These are phyloP conservation scores for Chromis chromis DNA, from an alignment of 2,797 vertebrate genomes.

Conservation along the genomic window DNA sequence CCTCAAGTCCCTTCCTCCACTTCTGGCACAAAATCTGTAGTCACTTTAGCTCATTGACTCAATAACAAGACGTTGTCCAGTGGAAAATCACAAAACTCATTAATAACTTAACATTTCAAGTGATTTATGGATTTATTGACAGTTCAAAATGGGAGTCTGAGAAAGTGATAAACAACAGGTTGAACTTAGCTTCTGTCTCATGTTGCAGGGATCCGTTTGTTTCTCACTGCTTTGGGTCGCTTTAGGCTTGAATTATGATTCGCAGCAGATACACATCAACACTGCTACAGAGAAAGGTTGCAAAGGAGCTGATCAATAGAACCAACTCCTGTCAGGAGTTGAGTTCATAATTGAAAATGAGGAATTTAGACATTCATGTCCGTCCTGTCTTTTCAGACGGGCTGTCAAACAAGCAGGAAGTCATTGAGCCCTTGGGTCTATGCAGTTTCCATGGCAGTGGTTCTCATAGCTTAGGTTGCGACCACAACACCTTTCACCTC, in stretches of 20 bases:
- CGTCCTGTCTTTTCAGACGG: conserved; percentile 8
- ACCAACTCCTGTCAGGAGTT: not conserved
- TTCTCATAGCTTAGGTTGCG: conserved; percentile 48
- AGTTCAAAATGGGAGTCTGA: conserved; percentile 1
- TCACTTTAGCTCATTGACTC: conserved; percentile 8
- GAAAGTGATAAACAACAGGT: not conserved
- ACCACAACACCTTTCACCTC: conserved; percentile 62
- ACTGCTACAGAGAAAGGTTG: rapidly evolving
- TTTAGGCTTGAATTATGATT: not conserved
- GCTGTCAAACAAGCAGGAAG: conserved; percentile 66
- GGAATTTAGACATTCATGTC: not conserved
- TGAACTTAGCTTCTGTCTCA: conserved; percentile 17
- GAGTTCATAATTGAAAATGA: conserved; percentile 4
- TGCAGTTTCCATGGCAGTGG: conserved; percentile 52
- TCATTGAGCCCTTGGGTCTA: conserved; percentile 34
- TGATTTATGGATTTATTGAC: conserved; percentile 18
- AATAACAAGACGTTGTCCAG: not conserved
- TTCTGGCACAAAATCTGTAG: conserved; percentile 3
- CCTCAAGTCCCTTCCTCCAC: not conserved
- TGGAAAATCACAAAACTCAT: conserved; percentile 10
- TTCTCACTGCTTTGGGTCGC: conserved; percentile 9
- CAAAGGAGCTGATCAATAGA: not conserved
- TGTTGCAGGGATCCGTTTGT: not conserved
- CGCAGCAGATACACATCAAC: not conserved
- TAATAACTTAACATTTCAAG: not conserved